These are phyloP conservation scores for Belonocnema kinseyi DNA, from an alignment of 1,140 invertebrate species.

Conservation along the genomic window DNA sequence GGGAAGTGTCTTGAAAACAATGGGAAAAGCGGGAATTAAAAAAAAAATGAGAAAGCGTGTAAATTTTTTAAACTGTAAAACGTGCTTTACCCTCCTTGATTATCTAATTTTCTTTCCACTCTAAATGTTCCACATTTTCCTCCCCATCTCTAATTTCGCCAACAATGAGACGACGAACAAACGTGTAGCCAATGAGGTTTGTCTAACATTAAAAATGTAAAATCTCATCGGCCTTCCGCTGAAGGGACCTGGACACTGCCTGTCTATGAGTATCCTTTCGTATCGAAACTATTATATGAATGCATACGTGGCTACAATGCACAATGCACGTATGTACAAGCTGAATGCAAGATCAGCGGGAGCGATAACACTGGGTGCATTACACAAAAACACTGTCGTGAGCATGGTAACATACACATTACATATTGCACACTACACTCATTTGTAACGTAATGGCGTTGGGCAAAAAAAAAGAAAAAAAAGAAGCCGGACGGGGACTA, in stretches of 20 bases:
- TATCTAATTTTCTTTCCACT: background rate
- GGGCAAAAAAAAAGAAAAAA: slow-evolving; percentile 16
- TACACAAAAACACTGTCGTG: background rate
- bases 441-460: background rate
- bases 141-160: background rate
- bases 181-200: background rate
- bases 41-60: too few species aligned
- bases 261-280: slow-evolving; percentile 7
- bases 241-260: slow-evolving; percentile 11
- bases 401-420: background rate
- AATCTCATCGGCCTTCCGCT: background rate
- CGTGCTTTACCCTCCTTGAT: too few species aligned
- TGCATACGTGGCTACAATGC: background rate
- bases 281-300: background rate
- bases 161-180: background rate
- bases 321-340: background rate
- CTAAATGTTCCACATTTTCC: background rate
- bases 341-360: slow-evolving; percentile 8
- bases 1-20: too few species aligned
- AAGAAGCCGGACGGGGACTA: slow-evolving; percentile 4
- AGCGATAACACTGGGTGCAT: background rate
- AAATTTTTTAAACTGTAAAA: too few species aligned
- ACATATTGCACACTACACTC: background rate
- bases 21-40: too few species aligned
- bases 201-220: slow-evolving; percentile 24